Evolutionary conservation across 1,140 invertebrate species (phyloP), one percentile per base, ranked within the genome.

Genomic region (Euglossa dilemma): DNA sequence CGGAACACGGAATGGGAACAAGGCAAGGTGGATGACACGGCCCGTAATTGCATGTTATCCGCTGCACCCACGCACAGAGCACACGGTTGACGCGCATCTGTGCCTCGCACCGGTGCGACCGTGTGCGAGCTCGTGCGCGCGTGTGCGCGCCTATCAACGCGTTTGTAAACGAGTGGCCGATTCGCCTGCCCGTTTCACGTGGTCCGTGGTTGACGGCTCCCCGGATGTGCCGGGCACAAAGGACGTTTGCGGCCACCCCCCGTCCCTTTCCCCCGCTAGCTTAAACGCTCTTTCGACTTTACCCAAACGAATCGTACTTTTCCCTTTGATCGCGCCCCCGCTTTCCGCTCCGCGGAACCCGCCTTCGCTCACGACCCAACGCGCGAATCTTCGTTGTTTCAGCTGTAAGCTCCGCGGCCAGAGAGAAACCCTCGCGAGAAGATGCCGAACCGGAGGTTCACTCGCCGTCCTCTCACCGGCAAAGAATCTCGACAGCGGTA

Each of bases 31-130:
- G 93, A 93, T 93, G 93, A 93, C 93, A 93, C 91, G 92, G 92
- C 90, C 91, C 91, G 92, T 93, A 93, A 93, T 93, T 93, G 93
- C 93, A 93, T 93, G 92, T 93, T 93, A 93, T 91, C 91, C 91
- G 88, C 86, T 89, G 88, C 87, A 81, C 84, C 90, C 87, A 85
- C 80, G 85, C 85, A 86, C 82, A 81, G 84, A 83, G 75, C 84
- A 85, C 80, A 85, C 80, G 83, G 82, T 88, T 83, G 77, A 77
- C 77, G 80, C 73, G 71, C 54, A 71, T 63, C 83, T 61, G 69
- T 75, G 66, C 72, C 36, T 23, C 75, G 57, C 54, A 14, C 56
- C 75, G 25, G 36, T 28, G 36, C 66, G 64, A 54, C 43, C 50
- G 16, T 36, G 25, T 66, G 63, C 25, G 20, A 8, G 18, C 63